A percentile compares a stretch with the other conserved stretches of the same genome.
Conservation (phyloP, 2,888 invertebrate genomes). For the Apodemia zela region DNA sequence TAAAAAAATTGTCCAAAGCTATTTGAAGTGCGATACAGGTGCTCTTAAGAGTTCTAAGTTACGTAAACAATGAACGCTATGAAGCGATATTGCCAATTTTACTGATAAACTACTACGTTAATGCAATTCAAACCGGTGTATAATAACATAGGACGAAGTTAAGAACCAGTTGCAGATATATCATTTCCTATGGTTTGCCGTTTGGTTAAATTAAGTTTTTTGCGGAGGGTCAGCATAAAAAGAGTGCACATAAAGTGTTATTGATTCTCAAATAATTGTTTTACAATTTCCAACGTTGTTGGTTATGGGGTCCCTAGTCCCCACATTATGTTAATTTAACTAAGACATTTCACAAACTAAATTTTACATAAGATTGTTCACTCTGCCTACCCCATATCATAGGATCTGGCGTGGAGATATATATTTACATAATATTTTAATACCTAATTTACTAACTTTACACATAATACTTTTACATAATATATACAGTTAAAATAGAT, state of each 20-base stretch:
- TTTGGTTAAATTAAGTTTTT: background rate
- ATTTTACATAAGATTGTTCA: no score
- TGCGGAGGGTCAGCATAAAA: background rate
- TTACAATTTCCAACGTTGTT: no score
- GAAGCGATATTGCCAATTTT: conserved; percentile 24
- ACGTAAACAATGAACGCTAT: conserved; percentile 18
- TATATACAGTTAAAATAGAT: no score
- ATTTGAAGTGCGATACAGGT: conserved; percentile 23
- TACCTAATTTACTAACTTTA: no score
- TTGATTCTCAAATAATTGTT: no score
- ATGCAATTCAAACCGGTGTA: conserved; percentile 14
- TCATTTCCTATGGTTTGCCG: background rate
- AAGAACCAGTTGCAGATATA: background rate
- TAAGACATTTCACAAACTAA: no score
- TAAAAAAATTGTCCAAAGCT: background rate
- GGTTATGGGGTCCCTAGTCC: no score
- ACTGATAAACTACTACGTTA: conserved; percentile 22
- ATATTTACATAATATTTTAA: no score
- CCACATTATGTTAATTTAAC: no score
- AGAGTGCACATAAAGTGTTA: background rate
- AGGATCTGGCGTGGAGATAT: no score
- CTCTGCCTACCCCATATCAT: no score
- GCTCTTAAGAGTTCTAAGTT: conserved; percentile 26
- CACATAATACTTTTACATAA: no score
- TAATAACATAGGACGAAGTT: conserved; percentile 2